A percentile compares a stretch with the other conserved stretches of the same genome.
phyloP scores from a whole-genome alignment of 2,113 vertebrate species.

The Castor canadensis region DNA sequence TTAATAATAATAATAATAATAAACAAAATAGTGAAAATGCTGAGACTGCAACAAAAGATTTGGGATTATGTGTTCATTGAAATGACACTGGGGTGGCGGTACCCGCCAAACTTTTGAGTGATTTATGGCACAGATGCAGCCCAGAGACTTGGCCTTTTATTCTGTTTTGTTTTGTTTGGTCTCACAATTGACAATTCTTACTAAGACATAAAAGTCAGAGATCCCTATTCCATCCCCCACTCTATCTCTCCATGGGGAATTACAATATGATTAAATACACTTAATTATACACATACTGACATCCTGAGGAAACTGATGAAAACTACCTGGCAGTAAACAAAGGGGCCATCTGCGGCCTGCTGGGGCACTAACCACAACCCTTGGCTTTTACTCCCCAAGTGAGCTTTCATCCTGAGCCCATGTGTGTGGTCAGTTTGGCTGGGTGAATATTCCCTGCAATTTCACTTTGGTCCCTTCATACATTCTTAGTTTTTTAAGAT shows the following conservation, averaged over 20 bases:
- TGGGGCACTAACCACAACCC: slow-evolving; percentile 58
- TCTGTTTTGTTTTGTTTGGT: not conserved
- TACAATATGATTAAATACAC: slow-evolving; percentile 70
- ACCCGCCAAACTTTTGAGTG: not conserved
- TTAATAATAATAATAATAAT: not conserved
- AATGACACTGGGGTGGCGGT: not conserved
- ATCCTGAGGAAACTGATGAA: slow-evolving; percentile 70
- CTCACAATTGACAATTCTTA: not conserved
- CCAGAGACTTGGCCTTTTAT: slow-evolving; percentile 2
- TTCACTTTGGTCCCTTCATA: slow-evolving; percentile 39
- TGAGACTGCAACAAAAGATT: not conserved
- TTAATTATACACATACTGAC: slow-evolving; percentile 69
- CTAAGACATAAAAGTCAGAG: slow-evolving; percentile 14
- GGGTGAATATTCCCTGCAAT: not conserved
- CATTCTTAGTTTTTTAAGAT: slow-evolving; percentile 44
- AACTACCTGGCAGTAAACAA: slow-evolving; percentile 70
- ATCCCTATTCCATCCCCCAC: not conserved
- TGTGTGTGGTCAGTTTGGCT: slow-evolving; percentile 62
- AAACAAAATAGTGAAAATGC: not conserved
- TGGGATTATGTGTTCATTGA: not conserved
- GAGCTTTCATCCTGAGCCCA: slow-evolving; percentile 59
- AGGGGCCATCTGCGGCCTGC: slow-evolving; percentile 58
- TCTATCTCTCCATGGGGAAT: slow-evolving; percentile 57
- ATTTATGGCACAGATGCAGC: not conserved
- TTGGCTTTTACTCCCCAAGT: slow-evolving; percentile 54